Percentiles rank a stretch among this genome's conserved stretches.
phyloP scores from a whole-genome alignment of 2,797 vertebrate species.

The Margarornis squamiger region DNA sequence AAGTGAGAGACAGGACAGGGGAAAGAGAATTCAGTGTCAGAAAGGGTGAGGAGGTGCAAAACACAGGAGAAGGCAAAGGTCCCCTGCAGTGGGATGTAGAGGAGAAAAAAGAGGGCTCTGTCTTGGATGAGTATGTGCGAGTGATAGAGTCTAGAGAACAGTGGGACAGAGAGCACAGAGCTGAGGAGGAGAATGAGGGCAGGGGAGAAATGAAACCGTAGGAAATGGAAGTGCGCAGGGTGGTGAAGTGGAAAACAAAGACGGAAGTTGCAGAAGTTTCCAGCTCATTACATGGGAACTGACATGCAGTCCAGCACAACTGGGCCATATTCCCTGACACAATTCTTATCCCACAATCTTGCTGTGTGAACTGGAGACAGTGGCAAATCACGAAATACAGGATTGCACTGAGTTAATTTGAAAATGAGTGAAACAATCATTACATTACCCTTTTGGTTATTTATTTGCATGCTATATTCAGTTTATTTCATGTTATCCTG shows the following conservation, averaged over 20 bases:
- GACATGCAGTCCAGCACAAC: neutral
- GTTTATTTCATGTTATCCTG: neutral
- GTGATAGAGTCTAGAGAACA: neutral
- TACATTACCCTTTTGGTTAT: neutral
- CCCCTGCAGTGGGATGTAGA: neutral
- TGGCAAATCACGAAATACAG: neutral
- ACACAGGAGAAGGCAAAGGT: neutral
- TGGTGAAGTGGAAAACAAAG: neutral
- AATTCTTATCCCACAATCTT: neutral
- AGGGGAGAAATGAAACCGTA: neutral
- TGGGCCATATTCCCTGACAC: neutral
- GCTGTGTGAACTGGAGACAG: neutral
- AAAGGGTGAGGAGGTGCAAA: neutral
- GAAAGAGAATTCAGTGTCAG: neutral
- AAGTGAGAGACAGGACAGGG: neutral
- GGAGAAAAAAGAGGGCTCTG: neutral
- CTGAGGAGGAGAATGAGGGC: neutral
- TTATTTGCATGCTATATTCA: neutral
- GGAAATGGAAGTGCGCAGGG: neutral
- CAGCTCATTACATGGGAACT: rapidly evolving
- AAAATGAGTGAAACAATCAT: neutral
- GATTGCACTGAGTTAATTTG: neutral
- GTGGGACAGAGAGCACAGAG: neutral
- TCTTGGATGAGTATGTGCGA: neutral
- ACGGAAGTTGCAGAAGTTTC: neutral